Evolutionary conservation across 2,888 invertebrate species (phyloP), one percentile per base, ranked within the genome.

Genomic region (Diarsia brunnea): DNA sequence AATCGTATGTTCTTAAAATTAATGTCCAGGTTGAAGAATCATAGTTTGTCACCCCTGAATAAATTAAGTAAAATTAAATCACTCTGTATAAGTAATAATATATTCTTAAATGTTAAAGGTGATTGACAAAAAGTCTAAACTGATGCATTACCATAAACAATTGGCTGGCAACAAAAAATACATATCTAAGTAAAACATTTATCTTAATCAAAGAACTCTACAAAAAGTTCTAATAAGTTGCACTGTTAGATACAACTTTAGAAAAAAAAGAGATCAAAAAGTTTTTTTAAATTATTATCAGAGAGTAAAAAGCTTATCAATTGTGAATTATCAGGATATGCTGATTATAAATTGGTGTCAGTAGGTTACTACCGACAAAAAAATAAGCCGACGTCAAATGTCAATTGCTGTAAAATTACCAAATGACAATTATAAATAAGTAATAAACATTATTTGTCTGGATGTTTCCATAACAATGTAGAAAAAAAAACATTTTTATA

Each of bases 221-320:
- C 12, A 31, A 24, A 64, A 27, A 63, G 55, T 63, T 27, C 47
- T 49, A 49, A 82, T 43, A 73, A 47, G 64, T 74, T 73, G 51
- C 78, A 71, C 53, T 43, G 49, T 19, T 63, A 69, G 72, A 69
- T 75, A 81, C 38, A 72, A 74, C 11, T 61, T 65, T 45, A 67
- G 58, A 75, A 75, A 82, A 73, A 83, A 75, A 82, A 78, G 87
- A 87, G 82, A 87, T 87, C 87, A 87, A 53, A 78, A 65, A 74
- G 51, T 68, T 78, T 75, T 78, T 71, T 74, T 24, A 24, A n/a
- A 58, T 53, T 69, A 49, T 71, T 64, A 78, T 66, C 55, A 69
- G 38, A 75, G 72, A 71, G 58, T 79, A 60, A 74, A 60, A 78
- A 64, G 49, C 58, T 82, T 82, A 82, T 82, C 72, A 80, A 75